Base-by-base conservation (phyloP, 2,113 vertebrate genomes). In the Polypterus senegalus region DNA sequence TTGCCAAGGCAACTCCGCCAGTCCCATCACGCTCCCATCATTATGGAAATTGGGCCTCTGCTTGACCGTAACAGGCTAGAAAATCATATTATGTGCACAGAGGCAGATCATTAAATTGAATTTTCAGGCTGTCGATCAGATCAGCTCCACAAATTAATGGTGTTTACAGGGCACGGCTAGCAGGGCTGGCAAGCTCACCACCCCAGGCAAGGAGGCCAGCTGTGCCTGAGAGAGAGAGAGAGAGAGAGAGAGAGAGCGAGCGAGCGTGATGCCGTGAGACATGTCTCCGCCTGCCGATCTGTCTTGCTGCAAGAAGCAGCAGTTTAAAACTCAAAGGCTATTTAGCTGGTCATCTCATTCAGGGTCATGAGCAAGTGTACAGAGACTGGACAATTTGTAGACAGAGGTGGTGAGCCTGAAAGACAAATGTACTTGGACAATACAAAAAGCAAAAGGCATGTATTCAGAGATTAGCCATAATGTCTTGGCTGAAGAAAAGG, bases 1-100 rank as follows among this genome's bases (percentile, higher is more conserved):
- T 92, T 93, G 84, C 89, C 84, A 88, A 80, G 83, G 88, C 81
- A 89, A 92, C 86, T 69, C 73, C 77, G 74, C 71, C 79, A 75
- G 81, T 77, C 65, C 71, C 85, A 90, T 90, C 87, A 80, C 80
- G 76, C 76, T 76, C 55, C 74, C 82, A 86, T 87, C 83, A 84
- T 86, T 89, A 91, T 91, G 87, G 82, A 91, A 91, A 91, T 89
- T 83, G 79, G 71, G 74, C 75, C 74, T 68, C 73, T 76, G 81
- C 54, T 81, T 84, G 86, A 84, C 87, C 86, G 83, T 84, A 79
- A 82, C 84, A 81, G 85, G 79, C 88, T 81, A 82, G 82, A 83
- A 86, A 90, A 79, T 81, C 77, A 75, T 80, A 86, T 83, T 83
- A 86, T 79, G 81, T 66, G 65, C 70, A 71, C 84, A 71, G 76